These are phyloP conservation scores for Smutsia gigantea DNA, from an alignment of 2,797 vertebrate species.

Conservation along the genomic window DNA sequence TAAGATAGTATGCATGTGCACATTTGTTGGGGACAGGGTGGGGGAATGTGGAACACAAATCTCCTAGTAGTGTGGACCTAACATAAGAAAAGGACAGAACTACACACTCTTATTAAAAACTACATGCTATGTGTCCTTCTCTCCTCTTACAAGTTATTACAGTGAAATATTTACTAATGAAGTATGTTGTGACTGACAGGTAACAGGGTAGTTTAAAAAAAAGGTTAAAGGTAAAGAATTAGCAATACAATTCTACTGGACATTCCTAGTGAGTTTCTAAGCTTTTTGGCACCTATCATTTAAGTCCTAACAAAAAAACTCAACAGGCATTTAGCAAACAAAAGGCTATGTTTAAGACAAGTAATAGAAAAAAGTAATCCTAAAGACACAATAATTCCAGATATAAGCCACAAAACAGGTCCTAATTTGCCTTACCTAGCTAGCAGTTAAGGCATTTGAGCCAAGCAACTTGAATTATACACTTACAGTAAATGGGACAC, in stretches of 20 bases:
- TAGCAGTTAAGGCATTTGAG: conserved; percentile 11
- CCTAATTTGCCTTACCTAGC: not conserved
- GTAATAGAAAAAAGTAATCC: conserved; percentile 3
- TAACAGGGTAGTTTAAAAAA: not conserved
- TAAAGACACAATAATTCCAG: not conserved
- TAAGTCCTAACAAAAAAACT: not conserved
- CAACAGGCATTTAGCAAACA: not conserved
- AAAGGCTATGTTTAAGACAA: not conserved
- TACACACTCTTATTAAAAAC: not conserved
- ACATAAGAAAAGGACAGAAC: not conserved
- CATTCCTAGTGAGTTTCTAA: conserved; percentile 11
- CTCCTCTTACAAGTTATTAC: not conserved
- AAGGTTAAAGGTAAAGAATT: not conserved
- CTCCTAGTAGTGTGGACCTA: not conserved
- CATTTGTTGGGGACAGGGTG: not conserved
- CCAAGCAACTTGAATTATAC: not conserved
- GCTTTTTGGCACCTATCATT: not conserved
- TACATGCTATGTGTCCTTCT: not conserved
- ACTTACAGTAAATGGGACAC: not conserved
- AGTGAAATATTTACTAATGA: conserved; percentile 1
- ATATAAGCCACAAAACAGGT: not conserved
- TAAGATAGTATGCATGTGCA: not conserved
- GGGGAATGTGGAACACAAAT: not conserved
- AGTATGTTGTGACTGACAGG: not conserved
- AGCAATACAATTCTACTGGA: not conserved